Conservation (phyloP, 2,113 vertebrate genomes). For the Siphamia tubifer region DNA sequence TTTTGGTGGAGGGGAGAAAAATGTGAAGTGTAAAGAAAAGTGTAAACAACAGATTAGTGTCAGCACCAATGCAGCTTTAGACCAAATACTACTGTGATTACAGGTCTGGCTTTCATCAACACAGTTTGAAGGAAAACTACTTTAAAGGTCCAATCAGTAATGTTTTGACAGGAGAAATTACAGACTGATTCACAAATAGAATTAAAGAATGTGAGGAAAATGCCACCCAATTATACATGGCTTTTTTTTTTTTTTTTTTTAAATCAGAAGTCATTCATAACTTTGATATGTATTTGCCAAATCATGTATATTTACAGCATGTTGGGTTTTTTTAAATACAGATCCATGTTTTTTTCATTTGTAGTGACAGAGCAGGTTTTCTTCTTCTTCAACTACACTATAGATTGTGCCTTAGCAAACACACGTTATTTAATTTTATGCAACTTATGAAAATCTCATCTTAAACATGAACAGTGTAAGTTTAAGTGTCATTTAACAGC, state of each 20-base stretch:
- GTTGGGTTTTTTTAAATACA: too few relatives aligned
- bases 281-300: too few relatives aligned
- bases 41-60: background rate
- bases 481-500: too few relatives aligned
- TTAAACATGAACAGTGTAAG: too few relatives aligned
- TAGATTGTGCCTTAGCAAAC: background rate
- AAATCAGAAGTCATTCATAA: background rate
- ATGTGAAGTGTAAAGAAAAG: background rate
- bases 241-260: too few relatives aligned
- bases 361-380: background rate
- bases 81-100: background rate
- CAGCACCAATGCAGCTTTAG: background rate
- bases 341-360: background rate
- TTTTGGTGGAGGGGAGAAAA: conserved; percentile 13
- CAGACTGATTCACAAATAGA: background rate
- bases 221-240: too few relatives aligned
- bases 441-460: too few relatives aligned
- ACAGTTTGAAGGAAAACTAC: background rate
- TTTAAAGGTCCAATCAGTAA: background rate
- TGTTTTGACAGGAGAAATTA: background rate
- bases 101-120: background rate
- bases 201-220: too few relatives aligned
- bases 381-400: background rate
- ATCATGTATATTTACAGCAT: too few relatives aligned
- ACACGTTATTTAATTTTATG: background rate